These are phyloP conservation scores for Meriones psammophilus DNA, from an alignment of 2,797 vertebrate species.

Conservation along the genomic window DNA sequence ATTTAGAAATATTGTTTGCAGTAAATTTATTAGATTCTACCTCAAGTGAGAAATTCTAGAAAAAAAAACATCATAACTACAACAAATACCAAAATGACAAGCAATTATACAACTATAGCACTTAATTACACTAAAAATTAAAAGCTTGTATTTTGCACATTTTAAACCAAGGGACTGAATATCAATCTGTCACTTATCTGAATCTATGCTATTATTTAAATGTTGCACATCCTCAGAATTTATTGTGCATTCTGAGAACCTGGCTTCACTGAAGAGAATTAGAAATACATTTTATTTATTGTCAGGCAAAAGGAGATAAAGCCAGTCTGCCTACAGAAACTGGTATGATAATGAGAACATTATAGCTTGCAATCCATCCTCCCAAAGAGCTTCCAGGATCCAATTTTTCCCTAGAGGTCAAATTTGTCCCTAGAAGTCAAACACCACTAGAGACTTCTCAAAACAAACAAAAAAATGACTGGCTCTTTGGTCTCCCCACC, in stretches of 20 bases:
- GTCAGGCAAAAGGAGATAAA: not conserved
- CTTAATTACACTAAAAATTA: conserved; percentile 77
- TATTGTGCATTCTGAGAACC: conserved; percentile 38
- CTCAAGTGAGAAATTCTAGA: conserved; percentile 32
- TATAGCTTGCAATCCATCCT: not conserved
- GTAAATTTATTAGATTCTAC: conserved; percentile 43
- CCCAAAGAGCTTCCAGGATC: not conserved
- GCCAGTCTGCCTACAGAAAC: not conserved
- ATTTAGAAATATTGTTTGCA: not conserved
- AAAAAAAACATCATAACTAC: conserved; percentile 10
- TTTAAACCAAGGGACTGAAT: conserved; percentile 65
- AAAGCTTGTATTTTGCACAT: conserved; percentile 57
- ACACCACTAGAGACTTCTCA: not conserved
- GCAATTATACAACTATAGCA: conserved; percentile 58
- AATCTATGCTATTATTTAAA: conserved; percentile 61
- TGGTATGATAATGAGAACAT: not conserved
- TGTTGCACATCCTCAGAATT: conserved; percentile 5
- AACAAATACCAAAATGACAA: conserved; percentile 65
- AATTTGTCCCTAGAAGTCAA: not conserved
- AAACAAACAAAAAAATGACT: not conserved
- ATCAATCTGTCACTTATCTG: conserved; percentile 64
- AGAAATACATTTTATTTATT: conserved; percentile 18
- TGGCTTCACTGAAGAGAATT: conserved; percentile 30
- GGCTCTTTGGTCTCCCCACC: no score
- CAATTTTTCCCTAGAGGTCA: not conserved